Conservation (phyloP, 2,113 vertebrate species). For the Chamaea fasciata region DNA sequence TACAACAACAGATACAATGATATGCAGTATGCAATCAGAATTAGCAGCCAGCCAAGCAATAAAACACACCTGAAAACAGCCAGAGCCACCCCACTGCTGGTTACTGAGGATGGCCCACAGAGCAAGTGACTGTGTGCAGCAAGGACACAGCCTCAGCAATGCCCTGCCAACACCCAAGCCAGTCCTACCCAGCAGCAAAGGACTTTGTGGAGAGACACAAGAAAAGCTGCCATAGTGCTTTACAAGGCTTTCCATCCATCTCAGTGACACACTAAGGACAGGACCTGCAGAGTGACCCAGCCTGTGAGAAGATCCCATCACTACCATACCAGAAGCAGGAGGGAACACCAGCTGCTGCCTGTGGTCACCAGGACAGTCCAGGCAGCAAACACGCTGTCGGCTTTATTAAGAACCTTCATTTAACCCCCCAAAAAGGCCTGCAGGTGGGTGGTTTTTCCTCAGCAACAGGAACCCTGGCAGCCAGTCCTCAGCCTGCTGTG, state of each 20-base stretch:
- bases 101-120: neutral
- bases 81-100: neutral
- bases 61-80: neutral
- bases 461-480: neutral
- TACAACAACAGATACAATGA: neutral
- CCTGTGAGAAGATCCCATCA: neutral
- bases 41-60: neutral
- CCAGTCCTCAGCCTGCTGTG: neutral
- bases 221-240: neutral
- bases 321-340: neutral
- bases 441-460: neutral
- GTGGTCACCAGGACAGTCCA: neutral
- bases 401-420: neutral
- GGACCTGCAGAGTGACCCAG: fast-evolving
- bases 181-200: neutral
- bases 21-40: neutral
- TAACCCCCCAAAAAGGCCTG: neutral
- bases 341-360: neutral
- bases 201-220: neutral
- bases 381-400: neutral
- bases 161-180: neutral
- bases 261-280: neutral
- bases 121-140: neutral
- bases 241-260: neutral
- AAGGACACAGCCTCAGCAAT: neutral